Percentiles rank a stretch among this genome's conserved stretches.
These are phyloP conservation scores for Pampus argenteus DNA, from an alignment of 2,797 vertebrate species.

Conservation along the genomic window DNA sequence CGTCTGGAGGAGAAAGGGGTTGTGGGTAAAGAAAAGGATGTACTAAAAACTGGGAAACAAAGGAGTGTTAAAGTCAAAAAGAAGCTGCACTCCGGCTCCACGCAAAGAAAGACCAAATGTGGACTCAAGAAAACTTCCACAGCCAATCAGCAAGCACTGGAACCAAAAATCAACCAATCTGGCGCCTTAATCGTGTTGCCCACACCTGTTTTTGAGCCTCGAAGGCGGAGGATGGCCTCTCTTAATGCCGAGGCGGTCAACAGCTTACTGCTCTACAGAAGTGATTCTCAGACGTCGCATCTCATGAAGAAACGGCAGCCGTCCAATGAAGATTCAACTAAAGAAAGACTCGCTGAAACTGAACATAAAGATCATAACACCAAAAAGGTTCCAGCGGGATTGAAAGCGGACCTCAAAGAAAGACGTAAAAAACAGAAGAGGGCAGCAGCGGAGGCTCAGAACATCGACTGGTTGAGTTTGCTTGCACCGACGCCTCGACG, in stretches of 20 bases:
- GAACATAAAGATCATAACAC: slow-evolving; percentile 42
- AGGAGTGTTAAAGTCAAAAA: slow-evolving; percentile 64
- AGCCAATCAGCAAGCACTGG: slow-evolving; percentile 61
- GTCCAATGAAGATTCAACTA: slow-evolving; percentile 61
- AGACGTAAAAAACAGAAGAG: slow-evolving; percentile 74
- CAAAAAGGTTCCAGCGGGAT: slow-evolving; percentile 73
- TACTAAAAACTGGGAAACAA: slow-evolving; percentile 62
- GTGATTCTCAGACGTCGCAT: slow-evolving; percentile 71
- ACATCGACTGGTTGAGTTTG: slow-evolving; percentile 79
- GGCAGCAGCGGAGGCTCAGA: slow-evolving; percentile 62
- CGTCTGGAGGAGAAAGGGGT: slow-evolving; percentile 89
- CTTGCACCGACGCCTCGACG: slow-evolving; percentile 90
- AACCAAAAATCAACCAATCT: slow-evolving; percentile 81
- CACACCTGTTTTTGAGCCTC: slow-evolving; percentile 82
- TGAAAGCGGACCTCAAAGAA: slow-evolving; percentile 54
- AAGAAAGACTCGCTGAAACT: slow-evolving; percentile 59
- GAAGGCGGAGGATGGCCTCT: slow-evolving; percentile 93
- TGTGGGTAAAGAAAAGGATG: slow-evolving; percentile 42
- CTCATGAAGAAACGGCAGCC: slow-evolving; percentile 75
- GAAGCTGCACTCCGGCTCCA: slow-evolving; percentile 50
- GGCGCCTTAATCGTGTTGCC: slow-evolving; percentile 70
- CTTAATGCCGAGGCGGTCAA: slow-evolving; percentile 97
- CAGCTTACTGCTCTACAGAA: slow-evolving; percentile 92
- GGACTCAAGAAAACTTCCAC: slow-evolving; percentile 61
- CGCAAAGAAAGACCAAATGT: slow-evolving; percentile 71